phyloP scores from a whole-genome alignment of 2,113 vertebrate species.

The Periophthalmus modestus region DNA sequence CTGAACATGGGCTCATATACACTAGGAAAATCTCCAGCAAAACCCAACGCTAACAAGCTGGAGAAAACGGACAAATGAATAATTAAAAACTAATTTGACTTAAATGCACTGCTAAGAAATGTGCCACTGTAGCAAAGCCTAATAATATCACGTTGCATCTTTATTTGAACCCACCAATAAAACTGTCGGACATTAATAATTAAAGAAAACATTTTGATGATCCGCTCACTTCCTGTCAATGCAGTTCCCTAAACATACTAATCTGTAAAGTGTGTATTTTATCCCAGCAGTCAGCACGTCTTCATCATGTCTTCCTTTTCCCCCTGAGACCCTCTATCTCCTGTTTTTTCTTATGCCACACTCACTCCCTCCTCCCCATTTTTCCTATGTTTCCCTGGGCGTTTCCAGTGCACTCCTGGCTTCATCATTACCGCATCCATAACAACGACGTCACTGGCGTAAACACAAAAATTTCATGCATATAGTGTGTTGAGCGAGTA shows the following conservation, averaged over 20 bases:
- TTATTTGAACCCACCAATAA: no score
- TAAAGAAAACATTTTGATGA: background rate
- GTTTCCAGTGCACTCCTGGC: slow-evolving; percentile 6
- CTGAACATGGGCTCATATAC: no score
- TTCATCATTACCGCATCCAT: slow-evolving; percentile 5
- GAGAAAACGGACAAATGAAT: no score
- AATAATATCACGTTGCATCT: no score
- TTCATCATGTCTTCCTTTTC: slow-evolving; percentile 29
- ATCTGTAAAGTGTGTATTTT: slow-evolving; percentile 26
- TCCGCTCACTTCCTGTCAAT: background rate
- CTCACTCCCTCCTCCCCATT: slow-evolving; percentile 20
- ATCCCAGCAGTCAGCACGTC: slow-evolving; percentile 38
- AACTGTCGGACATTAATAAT: no score
- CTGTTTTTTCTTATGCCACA: slow-evolving; percentile 46
- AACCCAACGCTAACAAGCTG: no score
- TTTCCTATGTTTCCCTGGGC: slow-evolving; percentile 12
- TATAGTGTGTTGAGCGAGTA: slow-evolving; percentile 5
- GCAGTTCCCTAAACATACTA: background rate
- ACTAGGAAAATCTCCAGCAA: no score
- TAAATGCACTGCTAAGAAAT: no score
- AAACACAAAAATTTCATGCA: slow-evolving; percentile 27
- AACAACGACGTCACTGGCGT: slow-evolving; percentile 39
- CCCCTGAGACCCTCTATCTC: slow-evolving; percentile 37
- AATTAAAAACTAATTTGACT: no score
- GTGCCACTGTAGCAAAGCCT: no score